These are phyloP conservation scores for Drusus annulatus DNA, from an alignment of 1,140 invertebrate genomes.

Conservation along the genomic window DNA sequence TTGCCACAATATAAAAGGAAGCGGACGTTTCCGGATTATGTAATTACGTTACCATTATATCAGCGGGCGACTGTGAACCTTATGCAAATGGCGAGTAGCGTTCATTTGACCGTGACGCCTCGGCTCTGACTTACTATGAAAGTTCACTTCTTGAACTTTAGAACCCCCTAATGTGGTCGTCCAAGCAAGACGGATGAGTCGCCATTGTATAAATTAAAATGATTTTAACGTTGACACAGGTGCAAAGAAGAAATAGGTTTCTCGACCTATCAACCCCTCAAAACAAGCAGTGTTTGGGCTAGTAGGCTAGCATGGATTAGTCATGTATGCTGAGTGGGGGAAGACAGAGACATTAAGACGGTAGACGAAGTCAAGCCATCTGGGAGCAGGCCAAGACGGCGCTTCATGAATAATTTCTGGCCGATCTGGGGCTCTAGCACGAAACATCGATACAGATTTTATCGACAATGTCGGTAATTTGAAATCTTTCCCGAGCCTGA, in stretches of 20 bases:
- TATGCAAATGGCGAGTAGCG: conserved; percentile 29
- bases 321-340: too few relatives aligned
- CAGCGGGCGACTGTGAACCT: conserved; percentile 36
- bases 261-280: too few relatives aligned
- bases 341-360: too few relatives aligned
- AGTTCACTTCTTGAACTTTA: conserved; percentile 1
- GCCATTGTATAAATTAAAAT: conserved; percentile 4
- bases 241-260: conserved; percentile 4
- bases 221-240: conserved; percentile 11
- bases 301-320: too few relatives aligned
- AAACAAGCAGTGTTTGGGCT: too few relatives aligned
- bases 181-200: conserved; percentile 42
- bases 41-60: conserved; percentile 44
- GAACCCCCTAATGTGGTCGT: conserved; percentile 43
- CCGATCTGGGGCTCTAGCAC: too few relatives aligned
- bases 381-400: too few relatives aligned
- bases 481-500: too few relatives aligned
- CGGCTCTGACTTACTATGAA: not conserved
- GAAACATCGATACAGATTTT: too few relatives aligned
- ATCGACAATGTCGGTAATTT: too few relatives aligned
- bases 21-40: conserved; percentile 56
- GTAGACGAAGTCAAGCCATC: too few relatives aligned
- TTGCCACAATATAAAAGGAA: conserved; percentile 53
- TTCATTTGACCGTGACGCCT: conserved; percentile 11
- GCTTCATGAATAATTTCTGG: too few relatives aligned